Percentiles rank a stretch among this genome's conserved stretches.
phyloP scores from a whole-genome alignment of 2,797 vertebrate genomes.

The Glossophaga mutica region DNA sequence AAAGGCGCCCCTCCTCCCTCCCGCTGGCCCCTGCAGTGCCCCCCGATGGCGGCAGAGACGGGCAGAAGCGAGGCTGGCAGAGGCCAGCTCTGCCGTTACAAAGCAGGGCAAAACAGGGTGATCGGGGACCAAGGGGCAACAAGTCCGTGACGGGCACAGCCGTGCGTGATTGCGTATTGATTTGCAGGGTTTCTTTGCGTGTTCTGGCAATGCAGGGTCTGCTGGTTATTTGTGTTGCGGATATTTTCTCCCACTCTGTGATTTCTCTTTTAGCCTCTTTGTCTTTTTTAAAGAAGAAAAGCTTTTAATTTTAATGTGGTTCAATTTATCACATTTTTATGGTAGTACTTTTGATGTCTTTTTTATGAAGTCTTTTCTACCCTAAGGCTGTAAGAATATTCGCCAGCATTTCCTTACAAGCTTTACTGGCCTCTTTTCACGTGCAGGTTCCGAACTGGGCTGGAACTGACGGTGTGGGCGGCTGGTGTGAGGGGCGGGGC shows the following conservation, averaged over 20 bases:
- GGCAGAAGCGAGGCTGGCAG: not conserved
- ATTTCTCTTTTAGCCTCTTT: not conserved
- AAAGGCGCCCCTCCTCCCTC: too few relatives aligned
- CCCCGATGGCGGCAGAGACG: not conserved
- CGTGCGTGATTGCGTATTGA: not conserved
- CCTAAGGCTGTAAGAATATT: not conserved
- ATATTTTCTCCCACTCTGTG: not conserved
- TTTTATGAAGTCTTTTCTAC: not conserved
- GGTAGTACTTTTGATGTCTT: not conserved
- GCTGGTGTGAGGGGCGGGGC: not conserved
- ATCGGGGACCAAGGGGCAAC: not conserved
- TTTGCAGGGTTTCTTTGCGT: not conserved
- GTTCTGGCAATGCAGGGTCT: not conserved
- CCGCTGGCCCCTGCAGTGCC: not conserved
- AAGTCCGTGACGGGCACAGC: not conserved
- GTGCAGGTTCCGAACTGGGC: not conserved
- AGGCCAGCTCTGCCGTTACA: not conserved
- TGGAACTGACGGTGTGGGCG: not conserved
- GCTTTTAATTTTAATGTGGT: slow-evolving; percentile 12
- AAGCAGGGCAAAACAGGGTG: not conserved
- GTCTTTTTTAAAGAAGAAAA: slow-evolving; percentile 2
- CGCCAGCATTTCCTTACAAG: not conserved
- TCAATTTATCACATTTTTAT: not conserved
- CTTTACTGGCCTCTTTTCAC: not conserved
- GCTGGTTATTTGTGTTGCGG: not conserved